These are phyloP conservation scores for Opisthocomus hoazin DNA, from an alignment of 2,113 vertebrate genomes.

Conservation along the genomic window DNA sequence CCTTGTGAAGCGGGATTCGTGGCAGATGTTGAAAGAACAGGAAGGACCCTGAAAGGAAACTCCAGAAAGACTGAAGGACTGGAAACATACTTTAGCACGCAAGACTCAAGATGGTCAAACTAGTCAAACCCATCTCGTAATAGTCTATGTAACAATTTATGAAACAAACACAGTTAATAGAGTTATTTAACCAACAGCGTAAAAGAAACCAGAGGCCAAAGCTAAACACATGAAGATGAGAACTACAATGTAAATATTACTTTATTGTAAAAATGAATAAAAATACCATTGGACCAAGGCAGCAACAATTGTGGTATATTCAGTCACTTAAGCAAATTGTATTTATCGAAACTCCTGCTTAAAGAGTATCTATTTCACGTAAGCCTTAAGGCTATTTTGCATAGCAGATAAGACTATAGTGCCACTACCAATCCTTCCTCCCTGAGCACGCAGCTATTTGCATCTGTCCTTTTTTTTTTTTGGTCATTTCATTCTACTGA, in stretches of 20 bases:
- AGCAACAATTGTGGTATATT: not conserved
- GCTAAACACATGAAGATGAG: not conserved
- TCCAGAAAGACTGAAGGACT: not conserved
- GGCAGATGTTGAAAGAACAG: not conserved
- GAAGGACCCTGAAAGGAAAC: not conserved
- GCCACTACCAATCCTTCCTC: not conserved
- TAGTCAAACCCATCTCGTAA: not conserved
- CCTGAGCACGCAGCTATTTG: not conserved
- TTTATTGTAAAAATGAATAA: not conserved
- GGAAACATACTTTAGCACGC: not conserved
- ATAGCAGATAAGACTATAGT: accelerated
- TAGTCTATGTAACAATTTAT: not conserved
- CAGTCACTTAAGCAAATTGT: not conserved
- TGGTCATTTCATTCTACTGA: no score
- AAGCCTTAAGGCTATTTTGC: not conserved
- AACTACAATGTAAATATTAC: not conserved
- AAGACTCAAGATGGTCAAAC: not conserved
- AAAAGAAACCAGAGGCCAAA: not conserved
- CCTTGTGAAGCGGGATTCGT: not conserved
- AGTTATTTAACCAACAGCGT: not conserved
- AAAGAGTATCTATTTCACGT: not conserved
- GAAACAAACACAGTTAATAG: not conserved
- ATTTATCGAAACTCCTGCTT: not conserved
- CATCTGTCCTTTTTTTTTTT: not conserved
- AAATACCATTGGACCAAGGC: not conserved